Percentiles rank a stretch among this genome's conserved stretches.
phyloP scores from a whole-genome alignment of 2,888 invertebrate genomes.

The Acleris cristana region DNA sequence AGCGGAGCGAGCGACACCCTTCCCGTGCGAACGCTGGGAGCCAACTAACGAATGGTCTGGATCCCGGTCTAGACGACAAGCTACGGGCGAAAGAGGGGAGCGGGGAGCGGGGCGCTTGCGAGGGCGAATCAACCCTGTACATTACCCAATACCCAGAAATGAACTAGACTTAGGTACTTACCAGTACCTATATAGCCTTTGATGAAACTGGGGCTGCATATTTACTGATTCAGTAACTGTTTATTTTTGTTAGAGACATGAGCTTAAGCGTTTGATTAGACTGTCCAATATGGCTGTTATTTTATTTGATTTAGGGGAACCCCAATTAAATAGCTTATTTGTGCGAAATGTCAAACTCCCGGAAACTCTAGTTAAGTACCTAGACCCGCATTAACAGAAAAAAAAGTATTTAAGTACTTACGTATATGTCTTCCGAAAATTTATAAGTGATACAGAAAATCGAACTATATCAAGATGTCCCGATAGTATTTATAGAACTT shows the following conservation, averaged over 20 bases:
- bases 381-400: no score
- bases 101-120: conserved; percentile 45
- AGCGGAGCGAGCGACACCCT: conserved; percentile 50
- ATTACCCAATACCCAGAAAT: conserved; percentile 60
- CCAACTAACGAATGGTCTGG: conserved; percentile 63
- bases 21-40: conserved; percentile 52
- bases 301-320: no score
- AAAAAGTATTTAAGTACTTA: no score
- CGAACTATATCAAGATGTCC: no score
- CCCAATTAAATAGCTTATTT: no score
- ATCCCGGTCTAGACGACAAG: conserved; percentile 72
- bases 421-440: no score
- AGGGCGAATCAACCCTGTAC: conserved; percentile 66
- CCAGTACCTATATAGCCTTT: conserved; percentile 48
- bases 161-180: conserved; percentile 63
- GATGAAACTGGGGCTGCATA: conserved; percentile 9
- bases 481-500: no score
- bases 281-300: no score
- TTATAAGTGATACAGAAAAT: no score
- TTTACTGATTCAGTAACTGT: conserved; percentile 2
- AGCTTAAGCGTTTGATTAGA: no score
- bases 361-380: no score
- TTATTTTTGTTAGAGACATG: background rate
- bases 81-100: conserved; percentile 46
- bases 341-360: no score